phyloP scores from a whole-genome alignment of 2,797 vertebrate species.

The Myotis pilosus region DNA sequence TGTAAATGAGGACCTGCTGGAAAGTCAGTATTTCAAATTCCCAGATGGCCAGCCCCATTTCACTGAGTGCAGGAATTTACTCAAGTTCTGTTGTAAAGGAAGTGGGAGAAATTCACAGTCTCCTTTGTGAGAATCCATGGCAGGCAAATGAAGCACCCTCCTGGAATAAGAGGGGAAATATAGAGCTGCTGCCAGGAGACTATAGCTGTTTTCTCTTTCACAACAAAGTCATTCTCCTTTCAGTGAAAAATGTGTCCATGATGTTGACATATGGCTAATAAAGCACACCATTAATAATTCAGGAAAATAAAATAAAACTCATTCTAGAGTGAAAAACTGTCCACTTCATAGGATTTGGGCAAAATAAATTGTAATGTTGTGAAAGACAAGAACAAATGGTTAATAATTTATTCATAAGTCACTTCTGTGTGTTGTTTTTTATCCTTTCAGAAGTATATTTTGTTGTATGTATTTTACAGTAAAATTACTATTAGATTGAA shows the following conservation, averaged over 20 bases:
- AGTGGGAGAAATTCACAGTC: constrained; percentile 43
- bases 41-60: background rate
- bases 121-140: constrained; percentile 21
- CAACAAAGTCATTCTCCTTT: background rate
- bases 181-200: background rate
- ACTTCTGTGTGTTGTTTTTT: background rate
- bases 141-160: constrained; percentile 14
- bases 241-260: background rate
- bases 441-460: background rate
- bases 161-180: background rate
- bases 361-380: constrained; percentile 32
- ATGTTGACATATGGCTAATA: constrained; percentile 44
- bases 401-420: constrained; percentile 50
- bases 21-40: constrained; percentile 44
- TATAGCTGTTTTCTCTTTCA: background rate
- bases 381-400: constrained; percentile 16
- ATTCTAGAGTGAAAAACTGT: constrained; percentile 42
- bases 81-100: constrained; percentile 25
- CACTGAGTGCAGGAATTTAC: background rate
- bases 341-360: background rate
- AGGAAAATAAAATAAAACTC: constrained; percentile 56
- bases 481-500: background rate
- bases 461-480: background rate
- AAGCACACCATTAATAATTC: constrained; percentile 42
- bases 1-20: background rate